These are phyloP conservation scores for Gobio gobio DNA, from an alignment of 2,113 vertebrate genomes.

Conservation along the genomic window DNA sequence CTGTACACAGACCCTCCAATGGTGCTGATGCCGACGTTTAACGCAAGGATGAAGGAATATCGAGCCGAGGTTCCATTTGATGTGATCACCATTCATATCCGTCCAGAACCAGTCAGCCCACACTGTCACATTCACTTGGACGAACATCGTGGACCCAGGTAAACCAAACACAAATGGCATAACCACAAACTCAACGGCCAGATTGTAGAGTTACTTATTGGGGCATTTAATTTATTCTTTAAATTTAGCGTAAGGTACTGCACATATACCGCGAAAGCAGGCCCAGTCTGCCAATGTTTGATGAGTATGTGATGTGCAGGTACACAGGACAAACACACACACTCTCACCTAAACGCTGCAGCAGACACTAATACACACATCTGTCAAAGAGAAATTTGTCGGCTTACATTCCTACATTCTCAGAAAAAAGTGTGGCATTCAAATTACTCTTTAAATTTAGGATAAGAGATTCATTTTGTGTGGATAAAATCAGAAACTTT, in stretches of 20 bases:
- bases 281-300: slow-evolving; percentile 90
- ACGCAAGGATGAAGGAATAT: slow-evolving; percentile 86
- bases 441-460: background rate
- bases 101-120: slow-evolving; percentile 79
- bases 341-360: background rate
- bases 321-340: slow-evolving; percentile 61
- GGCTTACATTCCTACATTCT: background rate
- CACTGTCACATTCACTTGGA: slow-evolving; percentile 83
- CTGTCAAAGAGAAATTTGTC: slow-evolving; percentile 28
- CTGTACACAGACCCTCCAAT: slow-evolving; percentile 87
- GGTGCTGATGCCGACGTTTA: slow-evolving; percentile 85
- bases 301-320: slow-evolving; percentile 89
- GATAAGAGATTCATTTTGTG: background rate
- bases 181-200: background rate
- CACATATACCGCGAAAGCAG: slow-evolving; percentile 86
- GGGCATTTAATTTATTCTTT: background rate
- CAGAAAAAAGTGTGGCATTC: background rate
- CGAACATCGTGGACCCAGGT: slow-evolving; percentile 86
- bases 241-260: slow-evolving; percentile 57
- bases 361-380: slow-evolving; percentile 6
- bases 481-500: background rate
- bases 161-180: slow-evolving; percentile 43
- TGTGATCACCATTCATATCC: slow-evolving; percentile 82
- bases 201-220: background rate
- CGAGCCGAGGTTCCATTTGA: slow-evolving; percentile 89